Evolutionary conservation across 2,797 vertebrate species (phyloP), one percentile per base, ranked within the genome.

Genomic region (Poeciliopsis presidionis): DNA sequence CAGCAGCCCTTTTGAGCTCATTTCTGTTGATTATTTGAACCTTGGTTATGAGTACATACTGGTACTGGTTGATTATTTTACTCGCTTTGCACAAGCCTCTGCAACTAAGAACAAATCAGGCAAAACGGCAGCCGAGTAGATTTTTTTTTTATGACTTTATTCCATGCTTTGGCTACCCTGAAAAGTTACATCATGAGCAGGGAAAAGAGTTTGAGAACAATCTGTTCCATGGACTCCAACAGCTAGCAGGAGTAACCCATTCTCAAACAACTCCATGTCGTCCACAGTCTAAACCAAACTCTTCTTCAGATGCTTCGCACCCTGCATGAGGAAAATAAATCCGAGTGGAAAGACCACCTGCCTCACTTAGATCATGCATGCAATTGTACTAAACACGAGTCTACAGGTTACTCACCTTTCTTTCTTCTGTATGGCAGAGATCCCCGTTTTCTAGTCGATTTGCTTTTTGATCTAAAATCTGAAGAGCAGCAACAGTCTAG

Each of bases 401-500:
- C 30, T 2, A 55, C 77, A 14, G 78, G 43, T 0, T 75, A 61
- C 11, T 61, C 67, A 25, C 53, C 25, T 5, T 72, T 75, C 14
- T 57, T 74, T n/a, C 49, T 80, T 1, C 5, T 71, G 0, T 41
- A 71, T 61, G 65, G 51, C 0, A 71, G 78, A 59, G 51, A 5
- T 0, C 73, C 43, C 4, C 1, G 4, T 30, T 61, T 51, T 13
- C 55, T 55, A 12, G 6, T 47, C 2, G 49, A 57, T 13, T 11
- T 80, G 4, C 43, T 76, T 7, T 80, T 80, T 63, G 65, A 75
- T 3, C 1, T 80, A 0, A 72, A 63, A 63, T 20, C 53, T 18
- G 46, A 73, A 1, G 2, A 41, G 3, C 3, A 55, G 3, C 9
- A 39, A 8, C 36, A n/a, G 0, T 12, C 72, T 7, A 77, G 78